These are phyloP conservation scores for Plotosus lineatus DNA, from an alignment of 2,113 vertebrate species.

Conservation along the genomic window DNA sequence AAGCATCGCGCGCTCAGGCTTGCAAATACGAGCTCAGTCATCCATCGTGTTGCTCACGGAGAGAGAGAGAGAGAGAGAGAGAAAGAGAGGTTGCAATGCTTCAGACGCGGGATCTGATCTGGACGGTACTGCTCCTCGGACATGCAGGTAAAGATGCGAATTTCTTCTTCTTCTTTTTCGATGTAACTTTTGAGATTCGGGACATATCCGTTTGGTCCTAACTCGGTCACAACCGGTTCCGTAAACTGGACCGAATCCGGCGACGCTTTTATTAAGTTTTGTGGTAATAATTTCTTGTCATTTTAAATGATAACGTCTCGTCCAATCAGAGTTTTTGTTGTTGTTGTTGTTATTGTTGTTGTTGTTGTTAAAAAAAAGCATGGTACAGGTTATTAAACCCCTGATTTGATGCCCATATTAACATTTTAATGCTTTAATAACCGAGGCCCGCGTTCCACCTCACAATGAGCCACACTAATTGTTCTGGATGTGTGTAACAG, in stretches of 20 bases:
- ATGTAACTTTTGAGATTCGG: background rate
- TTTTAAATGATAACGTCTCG: background rate
- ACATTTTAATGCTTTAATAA: background rate
- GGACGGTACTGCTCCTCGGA: constrained; percentile 83
- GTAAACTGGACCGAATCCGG: too few species aligned
- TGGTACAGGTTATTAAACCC: background rate
- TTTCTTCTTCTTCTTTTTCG: background rate
- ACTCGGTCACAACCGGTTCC: background rate
- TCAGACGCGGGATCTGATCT: constrained; percentile 81
- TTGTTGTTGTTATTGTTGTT: too few species aligned
- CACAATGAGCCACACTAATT: background rate
- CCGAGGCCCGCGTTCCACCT: background rate
- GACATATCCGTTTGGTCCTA: constrained; percentile 44
- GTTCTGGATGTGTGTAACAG: background rate
- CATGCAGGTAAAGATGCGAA: constrained; percentile 79
- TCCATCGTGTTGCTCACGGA: constrained; percentile 63
- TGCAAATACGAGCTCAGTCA: constrained; percentile 8
- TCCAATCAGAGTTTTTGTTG: background rate
- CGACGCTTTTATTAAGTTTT: constrained; percentile 3
- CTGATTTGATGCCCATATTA: background rate
- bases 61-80: constrained; percentile 73
- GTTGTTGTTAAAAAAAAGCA: background rate
- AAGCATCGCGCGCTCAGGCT: constrained; percentile 29
- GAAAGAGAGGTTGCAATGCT: constrained; percentile 84
- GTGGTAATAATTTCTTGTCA: background rate